A percentile compares a stretch with the other conserved stretches of the same genome.
Evolutionary conservation across 2,797 vertebrate species (phyloP).

Genomic region (Pseudocheirus occidentalis): DNA sequence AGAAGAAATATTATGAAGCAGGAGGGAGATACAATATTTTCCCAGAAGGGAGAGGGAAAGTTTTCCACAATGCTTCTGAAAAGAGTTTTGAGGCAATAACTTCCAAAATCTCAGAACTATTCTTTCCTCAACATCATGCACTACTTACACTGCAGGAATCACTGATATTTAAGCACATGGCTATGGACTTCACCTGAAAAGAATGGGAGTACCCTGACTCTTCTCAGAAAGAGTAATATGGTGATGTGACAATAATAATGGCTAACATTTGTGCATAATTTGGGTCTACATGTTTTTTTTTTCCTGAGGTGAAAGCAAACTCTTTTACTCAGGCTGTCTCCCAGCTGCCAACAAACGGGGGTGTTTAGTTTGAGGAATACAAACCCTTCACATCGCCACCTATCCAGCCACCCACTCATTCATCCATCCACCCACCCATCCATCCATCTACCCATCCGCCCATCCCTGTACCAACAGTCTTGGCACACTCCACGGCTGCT

Average conservation of each 20-base stretch:
- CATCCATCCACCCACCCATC: background rate
- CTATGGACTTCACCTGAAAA: background rate
- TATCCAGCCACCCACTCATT: background rate
- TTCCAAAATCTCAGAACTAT: background rate
- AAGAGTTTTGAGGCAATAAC: background rate
- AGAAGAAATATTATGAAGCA: background rate
- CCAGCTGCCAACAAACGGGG: background rate
- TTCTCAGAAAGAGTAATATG: background rate
- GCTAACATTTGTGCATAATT: background rate
- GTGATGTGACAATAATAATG: background rate
- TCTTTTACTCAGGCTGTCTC: background rate
- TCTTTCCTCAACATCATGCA: background rate
- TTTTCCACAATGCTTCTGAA: background rate
- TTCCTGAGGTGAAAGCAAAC: conserved; percentile 12
- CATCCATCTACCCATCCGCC: conserved; percentile 41
- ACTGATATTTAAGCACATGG: background rate
- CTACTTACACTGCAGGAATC: background rate
- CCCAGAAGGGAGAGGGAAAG: background rate
- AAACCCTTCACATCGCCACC: background rate
- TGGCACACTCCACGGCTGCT: conserved; percentile 74
- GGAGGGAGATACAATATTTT: background rate
- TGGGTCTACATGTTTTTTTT: too few relatives aligned
- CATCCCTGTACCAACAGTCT: conserved; percentile 65
- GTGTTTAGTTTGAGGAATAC: background rate
- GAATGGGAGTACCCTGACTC: background rate